Base-by-base conservation (phyloP, 2,797 vertebrate genomes). In the Anolis apletophallus region DNA sequence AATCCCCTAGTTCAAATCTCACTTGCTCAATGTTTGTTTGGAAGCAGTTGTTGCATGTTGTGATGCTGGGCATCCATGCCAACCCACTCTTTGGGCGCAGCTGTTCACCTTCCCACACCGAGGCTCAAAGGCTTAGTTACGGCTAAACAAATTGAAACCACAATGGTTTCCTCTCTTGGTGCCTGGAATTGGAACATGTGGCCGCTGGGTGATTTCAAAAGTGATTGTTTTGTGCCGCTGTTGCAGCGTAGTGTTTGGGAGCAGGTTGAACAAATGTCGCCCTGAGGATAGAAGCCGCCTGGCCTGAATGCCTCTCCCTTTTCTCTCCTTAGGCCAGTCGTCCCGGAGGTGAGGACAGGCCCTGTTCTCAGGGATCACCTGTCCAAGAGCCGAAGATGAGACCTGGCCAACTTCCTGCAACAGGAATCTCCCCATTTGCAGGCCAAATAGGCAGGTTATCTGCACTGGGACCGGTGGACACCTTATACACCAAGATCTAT, bases 261-360 rank as follows among this genome's bases (percentile, higher is more conserved):
- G 68, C 75, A 87, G 82, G 83, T 23, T 80, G 59, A 86, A 88
- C 73, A 86, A 80, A 59, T 86, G 83, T 83, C 87, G 80, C 82
- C 75, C 54, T 81, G 67, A 5, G 6, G 83, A 5, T 26, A 19
- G 50, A 57, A 57, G 23, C 21, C 0, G 3, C 14, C 13, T 14
- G n/a, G 36, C 34, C 67, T 17, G 36, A 21, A 75, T 40, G 16
- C 74, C 94, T 84, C 85, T 32, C 6, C 94, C 80, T 84, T 3
- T 52, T 2, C 94, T 91, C 91, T 92, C 88, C 89, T 90, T 94
- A 98, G 98, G 97, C 91, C 97, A 97, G 81, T 97, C 96, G 59
- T 95, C 95, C 95, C 97, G 97, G 96, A 98, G 97, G 96, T 99
- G 97, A 99, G 92, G 94, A 95, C 87, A 91, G 94, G 90, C 79